Evolutionary conservation across 1,140 invertebrate species (phyloP), one percentile per base, ranked within the genome.

Genomic region (Melipona quadrifasciata): DNA sequence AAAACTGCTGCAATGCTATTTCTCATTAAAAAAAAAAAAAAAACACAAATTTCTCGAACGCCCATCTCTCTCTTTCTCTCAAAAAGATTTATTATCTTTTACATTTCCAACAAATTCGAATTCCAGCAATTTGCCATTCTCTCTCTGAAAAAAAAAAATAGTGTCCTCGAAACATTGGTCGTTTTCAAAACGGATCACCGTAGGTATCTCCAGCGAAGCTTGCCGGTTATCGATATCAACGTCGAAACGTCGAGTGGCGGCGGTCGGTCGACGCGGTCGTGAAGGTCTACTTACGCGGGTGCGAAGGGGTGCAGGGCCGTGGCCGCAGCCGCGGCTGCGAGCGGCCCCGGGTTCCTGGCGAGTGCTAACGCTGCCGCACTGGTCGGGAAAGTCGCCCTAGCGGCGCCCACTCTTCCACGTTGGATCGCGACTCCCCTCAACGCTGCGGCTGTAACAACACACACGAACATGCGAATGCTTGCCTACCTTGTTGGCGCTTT

Each of bases 281-380:
- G 4, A 8, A 6, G 6, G 57, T 79, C 16, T 96, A 97, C 97
- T 97, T 96, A 97, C 97, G 94, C 88, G 47, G 97, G 97, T 93
- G 97, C 96, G 95, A 97, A 97, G 94, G 97, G 96, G 96, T 97
- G 96, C 92, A 97, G 95, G 92, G 96, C 96, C 86, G 96, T 96
- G 68, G 96, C 96, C 87, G 96, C 96, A 88, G 96, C 96, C 34
- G 96, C 95, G 58, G 96, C 96, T 84, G 96, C 96, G 85, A 97
- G 95, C 61, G 97, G 96, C 85, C 96, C 96, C 39, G 97, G 96
- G 92, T 97, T 97, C 91, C 97, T 95, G 70, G 97, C 96, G 85
- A 97, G 96, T 57, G 96, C 96, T 61, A 96, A 93, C 19, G 96
- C 96, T 58, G 97, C 97, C 91, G 96, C 97, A 92, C 96, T 96